Conservation (phyloP, 2,797 vertebrate genomes). For the Pipistrellus pygmaeus region DNA sequence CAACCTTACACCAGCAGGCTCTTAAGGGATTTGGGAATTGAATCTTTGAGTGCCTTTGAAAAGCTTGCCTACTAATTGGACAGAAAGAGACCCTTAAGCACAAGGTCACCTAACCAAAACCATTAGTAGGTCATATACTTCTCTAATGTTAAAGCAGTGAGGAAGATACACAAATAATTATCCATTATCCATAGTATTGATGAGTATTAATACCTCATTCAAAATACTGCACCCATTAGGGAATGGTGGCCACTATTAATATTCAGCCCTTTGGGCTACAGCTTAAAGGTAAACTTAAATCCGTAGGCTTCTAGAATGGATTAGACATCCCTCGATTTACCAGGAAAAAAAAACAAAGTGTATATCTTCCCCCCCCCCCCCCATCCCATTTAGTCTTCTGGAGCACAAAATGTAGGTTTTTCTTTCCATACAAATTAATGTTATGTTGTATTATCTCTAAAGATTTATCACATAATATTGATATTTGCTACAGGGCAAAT, state of each 20-base stretch:
- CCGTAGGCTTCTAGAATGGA: background rate
- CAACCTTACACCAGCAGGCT: slow-evolving; percentile 49
- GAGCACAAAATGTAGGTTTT: background rate
- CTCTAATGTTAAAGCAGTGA: slow-evolving; percentile 59
- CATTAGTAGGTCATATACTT: slow-evolving; percentile 10
- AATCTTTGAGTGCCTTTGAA: slow-evolving; percentile 56
- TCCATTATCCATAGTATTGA: slow-evolving; percentile 32
- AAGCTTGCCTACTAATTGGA: slow-evolving; percentile 64
- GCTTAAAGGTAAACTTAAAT: slow-evolving; percentile 22
- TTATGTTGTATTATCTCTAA: slow-evolving; percentile 35
- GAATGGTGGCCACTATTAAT: slow-evolving; percentile 53
- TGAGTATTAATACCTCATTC: slow-evolving; percentile 44
- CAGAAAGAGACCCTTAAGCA: slow-evolving; percentile 57
- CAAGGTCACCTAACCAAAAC: slow-evolving; percentile 62
- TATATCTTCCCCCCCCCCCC: background rate
- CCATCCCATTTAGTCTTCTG: background rate
- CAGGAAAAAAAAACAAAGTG: background rate
- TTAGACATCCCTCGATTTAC: slow-evolving; percentile 13
- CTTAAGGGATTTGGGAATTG: slow-evolving; percentile 66
- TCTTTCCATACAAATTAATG: slow-evolving; percentile 64
- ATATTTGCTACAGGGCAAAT: slow-evolving; percentile 69
- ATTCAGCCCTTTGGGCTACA: slow-evolving; percentile 21
- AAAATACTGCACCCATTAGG: slow-evolving; percentile 35
- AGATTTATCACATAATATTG: slow-evolving; percentile 61
- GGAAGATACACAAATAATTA: slow-evolving; percentile 61